Percentiles rank a stretch among this genome's conserved stretches.
These are phyloP conservation scores for Willowsia nigromaculata DNA, from an alignment of 2,888 invertebrate species.

Conservation along the genomic window DNA sequence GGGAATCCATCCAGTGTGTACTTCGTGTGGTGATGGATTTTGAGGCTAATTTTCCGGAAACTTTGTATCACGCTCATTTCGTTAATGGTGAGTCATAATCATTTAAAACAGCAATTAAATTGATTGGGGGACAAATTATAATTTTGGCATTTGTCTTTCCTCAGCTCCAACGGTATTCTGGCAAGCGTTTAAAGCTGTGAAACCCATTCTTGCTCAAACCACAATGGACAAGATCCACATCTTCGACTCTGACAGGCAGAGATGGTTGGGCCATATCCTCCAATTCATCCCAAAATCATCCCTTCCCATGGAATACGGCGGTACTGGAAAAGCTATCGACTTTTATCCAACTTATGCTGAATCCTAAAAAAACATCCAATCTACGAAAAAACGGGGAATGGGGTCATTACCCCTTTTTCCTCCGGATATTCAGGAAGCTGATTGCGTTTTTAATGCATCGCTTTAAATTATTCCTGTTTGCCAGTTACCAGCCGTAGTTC, in stretches of 20 bases:
- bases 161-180: conserved; percentile 73
- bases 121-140: background rate
- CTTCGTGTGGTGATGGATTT: conserved; percentile 69
- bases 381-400: background rate
- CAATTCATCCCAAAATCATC: conserved; percentile 60
- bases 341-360: conserved; percentile 49
- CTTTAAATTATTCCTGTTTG: conserved; percentile 48
- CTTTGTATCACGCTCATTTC: conserved; percentile 53
- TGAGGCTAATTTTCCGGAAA: conserved; percentile 66
- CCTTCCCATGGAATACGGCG: conserved; percentile 67
- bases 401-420: background rate
- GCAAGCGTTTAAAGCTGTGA: conserved; percentile 73
- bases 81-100: conserved; percentile 62
- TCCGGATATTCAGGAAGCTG: conserved; percentile 20
- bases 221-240: conserved; percentile 73
- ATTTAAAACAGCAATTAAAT: background rate
- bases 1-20: conserved; percentile 69
- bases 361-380: background rate
- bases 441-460: background rate
- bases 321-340: conserved; percentile 55
- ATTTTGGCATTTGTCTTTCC: background rate
- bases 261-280: conserved; percentile 62
- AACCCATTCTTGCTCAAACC: conserved; percentile 70
- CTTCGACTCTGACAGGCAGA: conserved; percentile 70
- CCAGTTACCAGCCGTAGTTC: conserved; percentile 42